Evolutionary conservation across 1,140 invertebrate species (phyloP).

Genomic region (Sitophilus oryzae): DNA sequence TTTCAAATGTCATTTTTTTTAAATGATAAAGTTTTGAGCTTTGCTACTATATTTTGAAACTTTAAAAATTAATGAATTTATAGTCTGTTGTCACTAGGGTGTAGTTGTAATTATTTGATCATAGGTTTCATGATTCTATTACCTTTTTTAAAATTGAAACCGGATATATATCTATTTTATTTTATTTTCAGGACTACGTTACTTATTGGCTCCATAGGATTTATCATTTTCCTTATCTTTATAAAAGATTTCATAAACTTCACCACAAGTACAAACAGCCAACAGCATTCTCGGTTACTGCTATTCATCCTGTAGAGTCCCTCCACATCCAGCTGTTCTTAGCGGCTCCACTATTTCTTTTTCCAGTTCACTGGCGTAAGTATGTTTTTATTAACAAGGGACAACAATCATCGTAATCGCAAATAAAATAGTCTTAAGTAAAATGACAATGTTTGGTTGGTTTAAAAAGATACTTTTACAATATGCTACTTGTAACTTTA

Average conservation of each 20-base stretch:
- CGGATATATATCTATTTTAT: background rate
- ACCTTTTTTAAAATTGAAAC: background rate
- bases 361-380: constrained; percentile 62
- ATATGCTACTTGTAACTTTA: too few relatives aligned
- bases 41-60: too few relatives aligned
- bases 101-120: too few relatives aligned
- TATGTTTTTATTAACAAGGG: constrained; percentile 2
- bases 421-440: too few relatives aligned
- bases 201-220: constrained; percentile 63
- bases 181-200: constrained; percentile 54
- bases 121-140: too few relatives aligned
- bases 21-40: too few relatives aligned
- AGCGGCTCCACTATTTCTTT: constrained; percentile 50
- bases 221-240: constrained; percentile 63
- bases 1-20: too few relatives aligned
- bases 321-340: constrained; percentile 55
- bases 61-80: too few relatives aligned
- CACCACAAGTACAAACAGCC: constrained; percentile 72
- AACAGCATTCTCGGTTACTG: constrained; percentile 66
- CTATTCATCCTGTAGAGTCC: constrained; percentile 66
- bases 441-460: too few relatives aligned
- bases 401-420: too few relatives aligned
- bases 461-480: too few relatives aligned
- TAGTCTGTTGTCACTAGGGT: too few relatives aligned
- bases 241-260: constrained; percentile 67